These are phyloP conservation scores for Eupithecia inturbata DNA, from an alignment of 2,888 invertebrate genomes.

Conservation along the genomic window DNA sequence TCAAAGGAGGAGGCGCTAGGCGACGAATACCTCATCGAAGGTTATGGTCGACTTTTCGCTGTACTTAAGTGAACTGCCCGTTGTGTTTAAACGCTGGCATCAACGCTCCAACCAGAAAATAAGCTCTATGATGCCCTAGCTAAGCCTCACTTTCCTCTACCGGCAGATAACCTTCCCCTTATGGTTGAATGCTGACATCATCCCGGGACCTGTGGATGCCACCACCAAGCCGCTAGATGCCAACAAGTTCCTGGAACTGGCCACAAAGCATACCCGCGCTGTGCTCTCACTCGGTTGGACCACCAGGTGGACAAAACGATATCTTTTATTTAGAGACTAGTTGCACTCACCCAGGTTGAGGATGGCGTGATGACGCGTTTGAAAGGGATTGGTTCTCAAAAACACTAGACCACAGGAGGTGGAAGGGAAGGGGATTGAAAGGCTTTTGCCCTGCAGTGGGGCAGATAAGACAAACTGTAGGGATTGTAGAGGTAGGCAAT, in stretches of 20 bases:
- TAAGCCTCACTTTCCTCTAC: neutral
- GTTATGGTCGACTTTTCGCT: neutral
- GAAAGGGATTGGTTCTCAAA: neutral
- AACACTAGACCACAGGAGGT: neutral
- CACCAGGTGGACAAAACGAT: constrained; percentile 68
- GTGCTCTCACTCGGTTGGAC: constrained; percentile 94
- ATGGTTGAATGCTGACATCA: constrained; percentile 95
- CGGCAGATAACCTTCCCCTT: constrained; percentile 88
- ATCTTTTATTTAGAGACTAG: neutral
- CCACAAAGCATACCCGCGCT: constrained; percentile 84
- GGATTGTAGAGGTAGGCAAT: too few species aligned
- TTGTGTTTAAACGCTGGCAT: neutral
- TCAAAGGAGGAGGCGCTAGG: too few species aligned
- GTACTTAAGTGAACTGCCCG: neutral
- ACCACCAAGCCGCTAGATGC: constrained; percentile 86
- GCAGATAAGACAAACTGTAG: neutral
- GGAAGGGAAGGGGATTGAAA: neutral
- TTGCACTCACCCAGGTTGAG: neutral
- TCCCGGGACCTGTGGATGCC: constrained; percentile 88
- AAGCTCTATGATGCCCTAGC: neutral
- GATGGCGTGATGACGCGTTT: neutral
- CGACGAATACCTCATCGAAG: too few species aligned
- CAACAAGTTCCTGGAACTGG: constrained; percentile 85
- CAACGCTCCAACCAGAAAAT: neutral
- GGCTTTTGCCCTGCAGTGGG: neutral